These are phyloP conservation scores for Phenacoccus solenopsis DNA, from an alignment of 1,140 invertebrate genomes.

Conservation along the genomic window DNA sequence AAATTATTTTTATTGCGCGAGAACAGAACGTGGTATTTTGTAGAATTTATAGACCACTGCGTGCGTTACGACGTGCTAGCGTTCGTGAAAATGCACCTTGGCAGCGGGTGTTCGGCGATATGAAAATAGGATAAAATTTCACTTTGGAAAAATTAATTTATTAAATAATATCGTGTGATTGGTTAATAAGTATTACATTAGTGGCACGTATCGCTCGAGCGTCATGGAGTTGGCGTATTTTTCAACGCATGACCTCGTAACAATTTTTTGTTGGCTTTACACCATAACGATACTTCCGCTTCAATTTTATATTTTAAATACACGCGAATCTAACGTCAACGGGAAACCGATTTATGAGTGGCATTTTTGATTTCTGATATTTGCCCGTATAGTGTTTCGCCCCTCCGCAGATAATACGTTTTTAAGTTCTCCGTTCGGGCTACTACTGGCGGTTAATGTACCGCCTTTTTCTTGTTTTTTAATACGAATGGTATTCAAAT, in stretches of 20 bases:
- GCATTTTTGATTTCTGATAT: conserved; percentile 3
- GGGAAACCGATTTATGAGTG: not conserved
- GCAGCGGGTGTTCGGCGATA: not conserved
- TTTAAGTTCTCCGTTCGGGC: not conserved
- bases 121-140: not conserved
- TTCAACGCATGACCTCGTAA: not conserved
- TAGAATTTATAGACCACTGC: not conserved
- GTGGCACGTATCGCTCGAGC: not conserved
- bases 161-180: not conserved
- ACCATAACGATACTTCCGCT: not conserved
- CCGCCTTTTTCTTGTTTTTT: not conserved
- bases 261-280: not conserved
- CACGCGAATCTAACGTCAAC: not conserved
- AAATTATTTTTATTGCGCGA: too few species aligned
- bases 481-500: not conserved
- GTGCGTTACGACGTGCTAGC: not conserved
- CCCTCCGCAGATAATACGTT: not conserved
- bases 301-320: conserved; percentile 4
- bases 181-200: not conserved
- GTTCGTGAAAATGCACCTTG: not conserved
- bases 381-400: not conserved
- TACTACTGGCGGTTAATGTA: not conserved
- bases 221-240: too few species aligned
- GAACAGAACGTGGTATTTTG: too few species aligned
- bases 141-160: not conserved